Evolutionary conservation across 2,888 invertebrate genomes (phyloP), one percentile per base, ranked within the genome.

Genomic region (Antheraea yamamai): DNA sequence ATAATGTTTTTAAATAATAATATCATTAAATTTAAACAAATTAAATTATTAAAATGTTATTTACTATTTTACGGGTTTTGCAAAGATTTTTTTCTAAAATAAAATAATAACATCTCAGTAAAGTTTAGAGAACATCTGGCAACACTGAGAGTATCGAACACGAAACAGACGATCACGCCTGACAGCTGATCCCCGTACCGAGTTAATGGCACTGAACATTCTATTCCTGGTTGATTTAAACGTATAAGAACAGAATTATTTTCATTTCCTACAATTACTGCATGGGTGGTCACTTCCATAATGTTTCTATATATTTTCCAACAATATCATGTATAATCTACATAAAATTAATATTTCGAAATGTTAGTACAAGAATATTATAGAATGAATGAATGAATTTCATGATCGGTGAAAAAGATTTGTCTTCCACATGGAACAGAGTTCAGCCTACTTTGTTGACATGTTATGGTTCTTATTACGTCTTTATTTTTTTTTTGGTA

Each of bases 111-210:
- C 3, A 10, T 23, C n/a, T 61, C 61, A 1, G 23, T 1, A 61
- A 61, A 58, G 23, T 23, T 10, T 26, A 8, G 4, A 61, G 0
- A 10, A 64, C 12, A 12, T 39, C 10, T 39, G n/a, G 26, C 26
- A 47, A 61, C 71, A 61, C 74, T 47, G 64, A 66, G 30, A 26
- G 58, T 75, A 75, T 73, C 80, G 79, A 85, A 88, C 84, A 85
- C 75, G 81, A 77, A 78, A 84, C 89, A 88, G 89, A 86, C 83
- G 86, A 84, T 82, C 80, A 76, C 79, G 78, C 76, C 78, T 83
- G 90, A 88, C 90, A 90, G 87, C 86, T 88, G 88, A 86, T 81
- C 80, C 84, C 83, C 83, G 83, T 83, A 84, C 81, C 82, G 81
- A 84, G 81, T 83, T 85, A 85, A 87, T 86, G 85, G 84, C 77